These are phyloP conservation scores for Hydractinia symbiolongicarpus DNA, from an alignment of 30 jellyfish, hydroid and myxozoan species.

Conservation along the genomic window DNA sequence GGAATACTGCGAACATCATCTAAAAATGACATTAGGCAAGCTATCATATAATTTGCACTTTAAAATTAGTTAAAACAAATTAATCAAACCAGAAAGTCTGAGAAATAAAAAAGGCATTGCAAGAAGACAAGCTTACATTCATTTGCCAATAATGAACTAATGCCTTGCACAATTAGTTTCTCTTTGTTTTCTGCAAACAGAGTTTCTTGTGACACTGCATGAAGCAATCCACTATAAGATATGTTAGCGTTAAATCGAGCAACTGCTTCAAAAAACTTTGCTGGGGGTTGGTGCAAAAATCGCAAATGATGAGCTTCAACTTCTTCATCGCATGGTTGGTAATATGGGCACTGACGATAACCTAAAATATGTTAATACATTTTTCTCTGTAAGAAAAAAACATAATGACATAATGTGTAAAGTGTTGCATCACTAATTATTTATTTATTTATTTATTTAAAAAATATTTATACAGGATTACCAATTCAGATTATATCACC, in stretches of 20 bases:
- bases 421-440: no score
- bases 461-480: background rate
- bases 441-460: no score
- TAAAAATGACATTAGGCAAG: background rate
- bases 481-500: no score
- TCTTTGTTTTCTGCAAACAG: conserved; percentile 92
- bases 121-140: conserved; percentile 56
- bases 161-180: conserved; percentile 64
- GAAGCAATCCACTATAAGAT: conserved; percentile 81
- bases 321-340: conserved; percentile 77
- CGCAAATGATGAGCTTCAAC: conserved; percentile 77
- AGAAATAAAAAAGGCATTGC: background rate
- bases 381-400: background rate
- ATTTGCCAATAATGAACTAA: conserved; percentile 57
- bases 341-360: conserved; percentile 73
- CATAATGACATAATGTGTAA: background rate
- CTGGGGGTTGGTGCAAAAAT: conserved; percentile 72
- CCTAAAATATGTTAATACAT: conserved; percentile 28
- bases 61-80: background rate
- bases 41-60: background rate
- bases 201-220: conserved; percentile 94
- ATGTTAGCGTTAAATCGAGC: conserved; percentile 80
- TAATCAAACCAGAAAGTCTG: background rate
- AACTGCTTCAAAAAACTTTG: conserved; percentile 86
- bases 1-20: conserved; percentile 85